A percentile compares a stretch with the other conserved stretches of the same genome.
Conservation (phyloP, 2,888 invertebrate genomes). For the Heliconius sara region DNA sequence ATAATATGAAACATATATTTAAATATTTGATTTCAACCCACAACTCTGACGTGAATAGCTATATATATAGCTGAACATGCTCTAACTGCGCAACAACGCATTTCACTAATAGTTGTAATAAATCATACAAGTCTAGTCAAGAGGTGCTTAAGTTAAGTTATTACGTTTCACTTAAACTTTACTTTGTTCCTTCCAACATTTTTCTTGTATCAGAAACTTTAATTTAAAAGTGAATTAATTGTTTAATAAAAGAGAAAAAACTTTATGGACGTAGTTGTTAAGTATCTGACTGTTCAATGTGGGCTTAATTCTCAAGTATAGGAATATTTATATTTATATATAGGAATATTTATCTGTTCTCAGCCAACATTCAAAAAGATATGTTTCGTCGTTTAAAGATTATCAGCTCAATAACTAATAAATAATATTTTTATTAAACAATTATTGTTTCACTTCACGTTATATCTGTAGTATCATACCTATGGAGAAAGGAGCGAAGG, state of each 20-base stretch:
- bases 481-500: no score
- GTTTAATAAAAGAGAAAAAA: not conserved
- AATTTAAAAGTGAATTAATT: not conserved
- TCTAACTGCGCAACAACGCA: not conserved
- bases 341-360: no score
- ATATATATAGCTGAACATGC: not conserved
- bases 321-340: no score
- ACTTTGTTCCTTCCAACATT: conserved; percentile 13
- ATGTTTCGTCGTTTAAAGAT: no score
- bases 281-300: no score
- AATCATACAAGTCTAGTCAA: conserved; percentile 8
- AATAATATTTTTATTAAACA: no score
- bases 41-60: not conserved
- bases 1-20: not conserved
- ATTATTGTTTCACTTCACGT: no score
- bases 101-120: conserved; percentile 20
- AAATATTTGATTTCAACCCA: not conserved
- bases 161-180: conserved; percentile 17
- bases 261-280: no score
- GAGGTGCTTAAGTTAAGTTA: conserved; percentile 13
- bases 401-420: no score
- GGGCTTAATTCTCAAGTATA: no score
- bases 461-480: no score
- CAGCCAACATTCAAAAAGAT: no score
- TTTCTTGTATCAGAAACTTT: conserved; percentile 10